Evolutionary conservation across 2,797 vertebrate species (phyloP), one percentile per base, ranked within the genome.

Genomic region (Labroides dimidiatus): DNA sequence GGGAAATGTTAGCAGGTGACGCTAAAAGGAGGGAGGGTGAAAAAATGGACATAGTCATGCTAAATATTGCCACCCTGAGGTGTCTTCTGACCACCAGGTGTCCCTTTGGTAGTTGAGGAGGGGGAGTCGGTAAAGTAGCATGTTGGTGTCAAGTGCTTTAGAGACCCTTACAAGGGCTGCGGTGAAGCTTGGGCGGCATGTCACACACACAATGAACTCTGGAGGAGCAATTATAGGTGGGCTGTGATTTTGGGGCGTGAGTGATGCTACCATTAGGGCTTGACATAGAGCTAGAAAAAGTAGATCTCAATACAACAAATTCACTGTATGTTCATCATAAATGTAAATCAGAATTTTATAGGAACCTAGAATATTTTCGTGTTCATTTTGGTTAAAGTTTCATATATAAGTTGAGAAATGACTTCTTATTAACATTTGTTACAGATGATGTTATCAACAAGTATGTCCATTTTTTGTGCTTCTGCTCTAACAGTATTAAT

Each of bases 191-290:
- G 56, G 75, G 63, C 43, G 86, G 88, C 89, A 92, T 94, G 90
- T 94, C 89, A 82, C 93, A 94, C 89, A 79, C 81, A 80, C 72
- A 79, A 78, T 83, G 86, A 92, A 92, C 83, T 82, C 80, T 76
- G 69, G 57, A 66, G 63, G 86, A 84, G 89, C 86, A 94, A 94
- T 94, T 93, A 93, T 87, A 89, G 77, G 45, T 70, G 78, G 64
- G 56, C 67, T 92, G 93, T 85, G 81, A 93, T 72, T 84, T 90
- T 84, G 63, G 57, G 76, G 69, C 14, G 17, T 76, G 64, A 76
- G 78, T 66, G 71, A 84, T 80, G 68, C 64, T 65, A 4, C 69
- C 47, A 72, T 64, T 62, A 67, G 49, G 43, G 45, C 60, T 64
- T 53, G 42, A 77, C 62, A 52, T 48, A 70, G 82, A 82, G 72